phyloP scores from a whole-genome alignment of 37 sponge, comb jelly and placozoan genomes.

The Cladorhizidae sp. region DNA sequence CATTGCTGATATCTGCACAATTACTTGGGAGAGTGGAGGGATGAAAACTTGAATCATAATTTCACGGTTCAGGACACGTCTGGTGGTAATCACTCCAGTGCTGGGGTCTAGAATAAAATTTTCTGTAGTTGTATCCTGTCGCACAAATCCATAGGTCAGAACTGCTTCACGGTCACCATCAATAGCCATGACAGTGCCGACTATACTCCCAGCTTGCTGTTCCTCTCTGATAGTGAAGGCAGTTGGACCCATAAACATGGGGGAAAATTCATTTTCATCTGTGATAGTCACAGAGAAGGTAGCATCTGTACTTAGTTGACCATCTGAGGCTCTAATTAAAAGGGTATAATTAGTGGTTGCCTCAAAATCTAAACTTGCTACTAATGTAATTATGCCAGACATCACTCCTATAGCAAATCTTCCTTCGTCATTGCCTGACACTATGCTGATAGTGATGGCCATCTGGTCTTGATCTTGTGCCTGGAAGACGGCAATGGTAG shows the following conservation, averaged over 20 bases:
- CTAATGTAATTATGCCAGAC: conserved; percentile 36
- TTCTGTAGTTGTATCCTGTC: not conserved
- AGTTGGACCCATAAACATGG: conserved; percentile 33
- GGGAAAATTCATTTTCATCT: conserved; percentile 81
- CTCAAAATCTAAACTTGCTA: conserved; percentile 70
- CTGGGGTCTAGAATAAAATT: conserved; percentile 32
- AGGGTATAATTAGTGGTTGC: conserved; percentile 32
- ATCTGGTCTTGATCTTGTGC: conserved; percentile 43
- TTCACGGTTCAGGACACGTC: conserved; percentile 64
- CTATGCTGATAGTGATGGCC: conserved; percentile 17
- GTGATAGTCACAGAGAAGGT: conserved; percentile 54
- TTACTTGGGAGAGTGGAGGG: conserved; percentile 9
- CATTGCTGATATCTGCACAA: conserved; percentile 12
- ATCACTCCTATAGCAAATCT: conserved; percentile 52
- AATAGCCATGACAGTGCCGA: conserved; percentile 48
- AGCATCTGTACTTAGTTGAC: conserved; percentile 7
- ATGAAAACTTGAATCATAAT: conserved; percentile 26
- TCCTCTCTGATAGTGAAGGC: conserved; percentile 49
- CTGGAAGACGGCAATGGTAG: conserved; percentile 26
- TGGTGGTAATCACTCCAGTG: conserved; percentile 66
- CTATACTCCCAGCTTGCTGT: conserved; percentile 2
- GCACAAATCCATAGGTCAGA: conserved; percentile 25
- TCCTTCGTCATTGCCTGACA: conserved; percentile 31
- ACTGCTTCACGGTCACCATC: conserved; percentile 44
- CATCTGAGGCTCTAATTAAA: conserved; percentile 56